phyloP scores from a whole-genome alignment of 2,888 invertebrate species.

The Pristionchus arcanus region DNA sequence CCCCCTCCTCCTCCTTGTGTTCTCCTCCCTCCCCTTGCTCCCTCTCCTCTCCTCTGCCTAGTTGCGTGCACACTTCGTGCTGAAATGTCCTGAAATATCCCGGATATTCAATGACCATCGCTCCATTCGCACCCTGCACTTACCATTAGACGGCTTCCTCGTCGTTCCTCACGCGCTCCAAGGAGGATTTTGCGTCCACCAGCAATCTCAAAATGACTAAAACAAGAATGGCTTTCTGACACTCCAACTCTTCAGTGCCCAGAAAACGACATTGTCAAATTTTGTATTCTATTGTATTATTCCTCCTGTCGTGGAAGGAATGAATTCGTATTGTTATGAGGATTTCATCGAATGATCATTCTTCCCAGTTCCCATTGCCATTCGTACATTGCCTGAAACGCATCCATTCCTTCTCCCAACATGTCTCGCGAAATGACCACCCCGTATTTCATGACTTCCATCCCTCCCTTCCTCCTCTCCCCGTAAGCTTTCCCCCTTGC shows the following conservation, averaged over 20 bases:
- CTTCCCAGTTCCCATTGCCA: no score
- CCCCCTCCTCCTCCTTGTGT: not conserved
- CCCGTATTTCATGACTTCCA: conserved; percentile 39
- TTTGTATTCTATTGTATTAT: no score
- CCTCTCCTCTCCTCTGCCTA: not conserved
- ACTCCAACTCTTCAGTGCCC: no score
- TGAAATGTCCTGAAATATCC: conserved; percentile 27
- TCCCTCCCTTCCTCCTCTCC: conserved; percentile 10
- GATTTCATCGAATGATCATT: no score
- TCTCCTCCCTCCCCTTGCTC: not conserved
- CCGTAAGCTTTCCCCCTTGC: conserved; percentile 9
- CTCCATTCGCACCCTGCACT: conserved; percentile 27
- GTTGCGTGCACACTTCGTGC: conserved; percentile 27
- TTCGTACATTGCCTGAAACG: not conserved
- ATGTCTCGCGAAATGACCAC: not conserved
- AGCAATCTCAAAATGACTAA: no score
- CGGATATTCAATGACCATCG: conserved; percentile 42
- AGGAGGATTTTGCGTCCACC: no score
- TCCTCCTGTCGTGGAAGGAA: no score
- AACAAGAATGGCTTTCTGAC: no score
- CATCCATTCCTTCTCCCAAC: not conserved
- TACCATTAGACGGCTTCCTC: not conserved
- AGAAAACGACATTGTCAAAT: no score
- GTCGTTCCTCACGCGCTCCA: no score
- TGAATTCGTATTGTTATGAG: not conserved